Conservation (phyloP, 2,888 invertebrate genomes). For the Ganaspis brasiliensis region DNA sequence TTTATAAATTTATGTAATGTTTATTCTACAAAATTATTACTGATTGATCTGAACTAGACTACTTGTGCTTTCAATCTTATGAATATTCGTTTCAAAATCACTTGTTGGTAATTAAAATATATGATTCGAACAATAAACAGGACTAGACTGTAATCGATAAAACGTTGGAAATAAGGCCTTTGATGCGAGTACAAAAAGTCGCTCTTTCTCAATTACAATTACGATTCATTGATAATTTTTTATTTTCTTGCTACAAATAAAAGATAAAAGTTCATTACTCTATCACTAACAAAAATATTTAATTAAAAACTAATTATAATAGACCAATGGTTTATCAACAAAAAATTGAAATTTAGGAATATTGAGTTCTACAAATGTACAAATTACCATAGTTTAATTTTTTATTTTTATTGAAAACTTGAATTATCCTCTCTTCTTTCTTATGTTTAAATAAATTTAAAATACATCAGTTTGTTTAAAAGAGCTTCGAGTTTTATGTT, state of each 20-base stretch:
- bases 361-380: too few relatives aligned
- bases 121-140: conserved; percentile 10
- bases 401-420: too few relatives aligned
- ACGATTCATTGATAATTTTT: not conserved
- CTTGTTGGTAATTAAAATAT: conserved; percentile 32
- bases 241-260: not conserved
- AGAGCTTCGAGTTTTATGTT: too few relatives aligned
- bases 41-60: not conserved
- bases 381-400: too few relatives aligned
- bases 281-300: conserved; percentile 8
- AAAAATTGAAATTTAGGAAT: too few relatives aligned
- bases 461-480: too few relatives aligned
- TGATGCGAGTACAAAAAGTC: conserved; percentile 24
- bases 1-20: conserved; percentile 11
- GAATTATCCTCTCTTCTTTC: too few relatives aligned
- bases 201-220: conserved; percentile 11
- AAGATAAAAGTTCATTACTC: conserved; percentile 9
- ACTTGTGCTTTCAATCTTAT: conserved; percentile 26
- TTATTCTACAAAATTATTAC: conserved; percentile 16
- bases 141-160: conserved; percentile 13
- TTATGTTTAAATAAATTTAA: too few relatives aligned
- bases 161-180: conserved; percentile 26
- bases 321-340: too few relatives aligned
- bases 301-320: not conserved
- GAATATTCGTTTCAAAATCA: conserved; percentile 34